Evolutionary conservation across 2,888 invertebrate species (phyloP).

Genomic region (Philaethria dido): DNA sequence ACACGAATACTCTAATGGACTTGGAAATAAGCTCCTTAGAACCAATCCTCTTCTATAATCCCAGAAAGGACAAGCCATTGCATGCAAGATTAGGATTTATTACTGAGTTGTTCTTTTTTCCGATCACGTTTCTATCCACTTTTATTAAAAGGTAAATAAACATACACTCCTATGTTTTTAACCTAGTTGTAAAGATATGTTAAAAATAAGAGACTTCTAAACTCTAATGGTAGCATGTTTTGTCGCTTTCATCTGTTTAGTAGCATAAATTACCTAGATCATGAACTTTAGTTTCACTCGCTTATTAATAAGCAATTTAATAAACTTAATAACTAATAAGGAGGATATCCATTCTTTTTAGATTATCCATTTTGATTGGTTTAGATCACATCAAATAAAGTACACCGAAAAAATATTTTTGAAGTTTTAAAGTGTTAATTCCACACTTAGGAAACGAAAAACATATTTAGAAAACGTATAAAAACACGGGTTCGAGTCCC

Average conservation of each 20-base stretch:
- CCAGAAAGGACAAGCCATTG: constrained; percentile 80
- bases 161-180: background rate
- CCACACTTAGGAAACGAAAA: too few species aligned
- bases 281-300: too few species aligned
- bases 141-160: constrained; percentile 66
- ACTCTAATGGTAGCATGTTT: background rate
- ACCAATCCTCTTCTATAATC: constrained; percentile 87
- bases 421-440: too few species aligned
- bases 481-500: too few species aligned
- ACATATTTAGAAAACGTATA: too few species aligned
- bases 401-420: too few species aligned
- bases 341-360: too few species aligned
- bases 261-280: too few species aligned
- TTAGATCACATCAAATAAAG: too few species aligned
- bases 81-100: constrained; percentile 79
- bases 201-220: background rate
- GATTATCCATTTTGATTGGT: too few species aligned
- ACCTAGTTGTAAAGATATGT: background rate
- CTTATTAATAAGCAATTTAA: too few species aligned
- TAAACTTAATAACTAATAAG: too few species aligned
- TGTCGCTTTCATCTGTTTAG: background rate
- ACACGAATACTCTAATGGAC: constrained; percentile 90
- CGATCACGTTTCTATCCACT: constrained; percentile 62
- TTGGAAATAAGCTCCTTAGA: constrained; percentile 87
- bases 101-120: constrained; percentile 71